phyloP scores from a whole-genome alignment of 1,140 invertebrate species.

The Limonius californicus region DNA sequence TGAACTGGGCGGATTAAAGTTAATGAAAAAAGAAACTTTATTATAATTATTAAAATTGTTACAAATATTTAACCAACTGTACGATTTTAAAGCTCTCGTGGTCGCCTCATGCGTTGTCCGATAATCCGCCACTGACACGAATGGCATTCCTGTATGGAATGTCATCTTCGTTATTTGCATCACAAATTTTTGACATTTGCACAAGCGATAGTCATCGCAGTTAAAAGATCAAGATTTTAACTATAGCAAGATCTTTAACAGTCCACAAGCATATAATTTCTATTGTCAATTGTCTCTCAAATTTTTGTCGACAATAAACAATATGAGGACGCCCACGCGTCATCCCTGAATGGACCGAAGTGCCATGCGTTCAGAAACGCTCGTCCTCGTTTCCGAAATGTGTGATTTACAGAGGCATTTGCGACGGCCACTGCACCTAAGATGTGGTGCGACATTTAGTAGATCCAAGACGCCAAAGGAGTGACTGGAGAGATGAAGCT shows the following conservation, averaged over 20 bases:
- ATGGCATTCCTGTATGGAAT: too few relatives aligned
- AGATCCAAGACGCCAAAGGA: slow-evolving; percentile 23
- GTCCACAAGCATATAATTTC: background rate
- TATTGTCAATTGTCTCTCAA: slow-evolving; percentile 13
- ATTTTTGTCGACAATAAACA: slow-evolving; percentile 12
- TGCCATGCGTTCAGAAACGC: background rate
- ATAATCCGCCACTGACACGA: too few relatives aligned
- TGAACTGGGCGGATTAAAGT: too few relatives aligned
- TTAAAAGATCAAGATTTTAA: too few relatives aligned
- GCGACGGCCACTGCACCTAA: background rate
- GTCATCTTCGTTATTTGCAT: too few relatives aligned
- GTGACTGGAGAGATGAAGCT: slow-evolving; percentile 36
- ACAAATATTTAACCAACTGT: too few relatives aligned
- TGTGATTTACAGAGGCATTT: background rate
- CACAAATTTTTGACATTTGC: background rate
- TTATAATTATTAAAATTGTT: too few relatives aligned
- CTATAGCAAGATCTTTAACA: too few relatives aligned
- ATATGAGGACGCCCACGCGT: slow-evolving; percentile 5
- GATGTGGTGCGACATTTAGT: slow-evolving; percentile 8
- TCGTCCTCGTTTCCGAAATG: background rate
- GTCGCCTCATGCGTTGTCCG: too few relatives aligned
- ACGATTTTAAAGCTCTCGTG: too few relatives aligned
- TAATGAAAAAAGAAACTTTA: too few relatives aligned
- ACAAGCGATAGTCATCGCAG: too few relatives aligned
- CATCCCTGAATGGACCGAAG: background rate